Evolutionary conservation across 2,888 invertebrate genomes (phyloP).

Genomic region (Ennomos fuscantarius): DNA sequence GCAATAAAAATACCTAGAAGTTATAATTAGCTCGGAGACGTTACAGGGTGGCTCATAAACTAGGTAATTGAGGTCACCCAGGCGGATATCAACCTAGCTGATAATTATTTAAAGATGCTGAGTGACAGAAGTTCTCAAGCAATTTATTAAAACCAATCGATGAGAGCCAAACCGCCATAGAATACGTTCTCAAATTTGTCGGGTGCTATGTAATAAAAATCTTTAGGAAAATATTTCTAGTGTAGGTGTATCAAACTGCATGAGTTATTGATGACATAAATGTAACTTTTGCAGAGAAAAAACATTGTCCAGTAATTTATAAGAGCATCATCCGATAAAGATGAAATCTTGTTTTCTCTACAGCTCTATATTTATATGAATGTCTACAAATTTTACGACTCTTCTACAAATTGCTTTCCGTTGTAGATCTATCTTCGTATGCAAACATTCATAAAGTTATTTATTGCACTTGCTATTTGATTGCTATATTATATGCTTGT

Average conservation of each 20-base stretch:
- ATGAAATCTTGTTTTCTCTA: constrained; percentile 16
- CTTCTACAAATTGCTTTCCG: constrained; percentile 22
- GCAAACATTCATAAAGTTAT: neutral
- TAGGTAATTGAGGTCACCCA: constrained; percentile 29
- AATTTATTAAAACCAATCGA: constrained; percentile 6
- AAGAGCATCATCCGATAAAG: constrained; percentile 8
- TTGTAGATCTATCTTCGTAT: constrained; percentile 1
- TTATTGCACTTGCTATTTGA: neutral
- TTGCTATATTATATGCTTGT: neutral
- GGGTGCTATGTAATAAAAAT: neutral
- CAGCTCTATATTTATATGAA: constrained; percentile 20
- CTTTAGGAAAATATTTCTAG: neutral
- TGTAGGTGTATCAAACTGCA: constrained; percentile 1
- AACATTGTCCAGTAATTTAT: constrained; percentile 17
- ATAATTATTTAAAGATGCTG: constrained; percentile 25
- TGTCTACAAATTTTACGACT: constrained; percentile 25
- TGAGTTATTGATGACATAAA: constrained; percentile 4
- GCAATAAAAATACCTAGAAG: constrained; percentile 33
- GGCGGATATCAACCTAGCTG: constrained; percentile 29
- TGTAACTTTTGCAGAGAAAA: constrained; percentile 1
- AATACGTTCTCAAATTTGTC: neutral
- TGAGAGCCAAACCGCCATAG: neutral
- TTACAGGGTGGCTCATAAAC: constrained; percentile 31
- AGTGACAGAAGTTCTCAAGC: constrained; percentile 5
- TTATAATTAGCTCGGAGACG: constrained; percentile 26